A percentile compares a stretch with the other conserved stretches of the same genome.
phyloP scores from a whole-genome alignment of 2,797 vertebrate genomes.

The Staurois parvus region DNA sequence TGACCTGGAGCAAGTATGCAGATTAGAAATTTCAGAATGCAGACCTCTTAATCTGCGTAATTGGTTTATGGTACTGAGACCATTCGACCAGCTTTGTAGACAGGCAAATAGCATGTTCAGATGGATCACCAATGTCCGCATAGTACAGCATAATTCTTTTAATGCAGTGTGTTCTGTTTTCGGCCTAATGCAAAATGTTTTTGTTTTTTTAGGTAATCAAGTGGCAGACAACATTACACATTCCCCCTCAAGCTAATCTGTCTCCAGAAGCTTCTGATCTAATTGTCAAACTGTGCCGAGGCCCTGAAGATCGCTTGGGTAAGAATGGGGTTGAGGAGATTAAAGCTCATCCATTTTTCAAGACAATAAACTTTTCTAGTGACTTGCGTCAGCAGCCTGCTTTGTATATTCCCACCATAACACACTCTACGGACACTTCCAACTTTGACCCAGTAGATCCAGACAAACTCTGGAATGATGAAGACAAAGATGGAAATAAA shows the following conservation, averaged over 20 bases:
- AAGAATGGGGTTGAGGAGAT: conserved; percentile 94
- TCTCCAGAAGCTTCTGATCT: conserved; percentile 93
- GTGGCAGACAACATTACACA: conserved; percentile 93
- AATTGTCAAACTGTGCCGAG: conserved; percentile 92
- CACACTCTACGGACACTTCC: conserved; percentile 94
- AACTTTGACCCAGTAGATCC: conserved; percentile 98
- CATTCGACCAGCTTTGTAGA: too few relatives aligned
- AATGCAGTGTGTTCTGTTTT: neutral
- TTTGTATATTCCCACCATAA: conserved; percentile 93
- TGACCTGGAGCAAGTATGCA: too few relatives aligned
- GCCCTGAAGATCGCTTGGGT: conserved; percentile 93
- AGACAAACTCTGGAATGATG: conserved; percentile 89
- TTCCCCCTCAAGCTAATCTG: conserved; percentile 89
- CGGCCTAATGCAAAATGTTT: neutral
- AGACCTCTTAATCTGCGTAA: too few relatives aligned
- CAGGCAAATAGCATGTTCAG: too few relatives aligned
- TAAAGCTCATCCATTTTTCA: conserved; percentile 95
- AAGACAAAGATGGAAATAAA: conserved; percentile 84
- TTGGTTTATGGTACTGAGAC: too few relatives aligned
- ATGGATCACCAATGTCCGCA: too few relatives aligned
- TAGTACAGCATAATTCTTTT: neutral
- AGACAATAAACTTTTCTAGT: conserved; percentile 89
- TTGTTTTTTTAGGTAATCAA: conserved; percentile 89
- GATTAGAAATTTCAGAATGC: too few relatives aligned
- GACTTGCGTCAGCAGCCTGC: conserved; percentile 90